These are phyloP conservation scores for Brachylomia viminalis DNA, from an alignment of 2,888 invertebrate species.

Conservation along the genomic window DNA sequence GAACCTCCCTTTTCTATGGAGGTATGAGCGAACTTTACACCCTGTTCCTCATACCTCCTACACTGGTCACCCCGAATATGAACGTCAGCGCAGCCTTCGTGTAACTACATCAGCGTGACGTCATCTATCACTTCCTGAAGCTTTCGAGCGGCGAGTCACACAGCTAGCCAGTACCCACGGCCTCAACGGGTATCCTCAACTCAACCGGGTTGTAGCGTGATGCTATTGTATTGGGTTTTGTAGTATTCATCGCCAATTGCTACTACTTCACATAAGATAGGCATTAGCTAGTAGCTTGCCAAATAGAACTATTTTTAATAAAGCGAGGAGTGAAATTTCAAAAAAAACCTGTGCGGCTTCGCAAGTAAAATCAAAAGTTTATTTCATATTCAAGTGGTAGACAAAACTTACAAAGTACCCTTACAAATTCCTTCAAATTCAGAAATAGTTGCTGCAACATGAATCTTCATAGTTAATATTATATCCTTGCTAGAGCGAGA, in stretches of 20 bases:
- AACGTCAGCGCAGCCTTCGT: too few relatives aligned
- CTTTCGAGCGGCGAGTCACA: too few relatives aligned
- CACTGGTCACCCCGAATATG: too few relatives aligned
- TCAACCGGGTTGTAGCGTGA: neutral
- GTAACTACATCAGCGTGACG: too few relatives aligned
- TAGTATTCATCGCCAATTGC: neutral
- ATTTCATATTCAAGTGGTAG: neutral
- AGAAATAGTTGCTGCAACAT: constrained; percentile 19
- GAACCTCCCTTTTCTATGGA: too few relatives aligned
- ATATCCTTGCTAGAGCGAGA: constrained; percentile 18
- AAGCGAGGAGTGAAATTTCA: too few relatives aligned
- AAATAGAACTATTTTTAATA: neutral
- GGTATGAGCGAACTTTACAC: too few relatives aligned
- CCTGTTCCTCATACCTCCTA: too few relatives aligned
- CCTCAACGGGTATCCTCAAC: too few relatives aligned
- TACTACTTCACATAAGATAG: neutral
- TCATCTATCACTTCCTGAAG: too few relatives aligned
- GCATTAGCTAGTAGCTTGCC: too few relatives aligned
- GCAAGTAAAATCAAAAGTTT: neutral
- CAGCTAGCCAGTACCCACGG: too few relatives aligned
- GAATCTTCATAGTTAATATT: constrained; percentile 16
- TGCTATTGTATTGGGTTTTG: neutral
- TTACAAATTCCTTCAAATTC: constrained; percentile 25
- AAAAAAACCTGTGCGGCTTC: neutral
- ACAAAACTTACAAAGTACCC: constrained; percentile 6